Evolutionary conservation across 1,140 invertebrate species (phyloP), one percentile per base, ranked within the genome.

Genomic region (Xylocopa sonorina): DNA sequence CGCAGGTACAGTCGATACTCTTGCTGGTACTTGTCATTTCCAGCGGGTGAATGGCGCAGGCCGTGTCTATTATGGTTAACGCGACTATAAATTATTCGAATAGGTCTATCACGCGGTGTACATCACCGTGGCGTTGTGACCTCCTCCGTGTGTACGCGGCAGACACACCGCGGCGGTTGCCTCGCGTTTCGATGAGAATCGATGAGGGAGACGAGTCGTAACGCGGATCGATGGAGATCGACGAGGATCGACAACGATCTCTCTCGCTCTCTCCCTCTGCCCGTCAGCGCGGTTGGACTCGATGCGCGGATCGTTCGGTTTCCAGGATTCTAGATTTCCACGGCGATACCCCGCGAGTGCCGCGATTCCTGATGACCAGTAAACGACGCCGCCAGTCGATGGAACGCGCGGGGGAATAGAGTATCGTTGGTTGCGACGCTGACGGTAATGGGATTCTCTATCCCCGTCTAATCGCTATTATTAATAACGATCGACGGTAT

Each of bases 81-180:
- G 50, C 76, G 68, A 77, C 75, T 60, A 86, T 83, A 72, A 84
- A 71, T 88, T 88, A 88, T 83, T 84, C 63, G 41, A 60, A 87
- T 81, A 80, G 78, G 86, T 88, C 85, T 88, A 88, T 84, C 84
- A 76, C 75, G 75, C 32, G 46, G 53, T 24, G 62, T 58, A 67
- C 75, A 32, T 58, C 24, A 24, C 10, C 16, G 38, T 12, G 55
- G 12, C 4, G 74, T n/a, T n/a, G 48, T 66, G 78, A 63, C 71
- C 71, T 80, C 69, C 53, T 69, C 69, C 57, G 34, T 41, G 34
- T 41, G 46, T 60, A 69, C 21, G 24, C 3, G 21, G 43, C 7
- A 46, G 24, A 27, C 27, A 32, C 68, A 43, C 21, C n/a, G n/a
- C n/a, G n/a, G 14, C 64, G 18, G 16, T 29, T 32, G 16, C 18